Evolutionary conservation across 2,113 vertebrate genomes (phyloP), one percentile per base, ranked within the genome.

Genomic region (Equus quagga): DNA sequence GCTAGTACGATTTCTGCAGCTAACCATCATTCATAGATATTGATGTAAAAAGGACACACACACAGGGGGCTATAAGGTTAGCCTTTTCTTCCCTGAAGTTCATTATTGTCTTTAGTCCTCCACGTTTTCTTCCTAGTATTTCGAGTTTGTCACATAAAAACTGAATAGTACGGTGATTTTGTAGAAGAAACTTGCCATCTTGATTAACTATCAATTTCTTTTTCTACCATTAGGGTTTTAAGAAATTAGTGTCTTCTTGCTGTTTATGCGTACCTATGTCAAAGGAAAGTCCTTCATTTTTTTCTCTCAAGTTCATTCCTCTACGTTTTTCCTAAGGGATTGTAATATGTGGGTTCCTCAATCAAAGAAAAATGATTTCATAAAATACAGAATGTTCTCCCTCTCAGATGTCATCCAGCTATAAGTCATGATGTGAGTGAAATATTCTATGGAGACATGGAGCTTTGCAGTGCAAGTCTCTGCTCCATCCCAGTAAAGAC

Each of bases 371-470:
- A 93, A 69, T 24, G 5, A 92, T 86, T 95, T 89, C 81, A 49
- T 73, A 75, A 91, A 76, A 88, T 41, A 90, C 64, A 88, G 80
- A 94, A 60, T 73, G 79, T 86, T 69, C 78, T 79, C 41, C 24
- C 14, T 73, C 96, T 76, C 69, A 58, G 69, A 28, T 58, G 83
- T 13, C 83, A 64, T 78, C 76, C 58, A 56, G 4, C 73, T 6
- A 0, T 9, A 49, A 67, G 44, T 64, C 1, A 0, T 13, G n/a
- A 84, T 23, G 41, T 54, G 49, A 93, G 31, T n/a, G 69, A 75
- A 93, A 31, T 31, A 8, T 56, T 44, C 75, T 13, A 1, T 21
- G 8, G 58, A 72, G 54, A 51, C 62, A 64, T 9, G 1, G 49
- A n/a, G 76, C 46, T 75, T n/a, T 26, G 54, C 46, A 21, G 46